phyloP scores from a whole-genome alignment of 1,140 invertebrate genomes.

The Archegozetes longisetosus region DNA sequence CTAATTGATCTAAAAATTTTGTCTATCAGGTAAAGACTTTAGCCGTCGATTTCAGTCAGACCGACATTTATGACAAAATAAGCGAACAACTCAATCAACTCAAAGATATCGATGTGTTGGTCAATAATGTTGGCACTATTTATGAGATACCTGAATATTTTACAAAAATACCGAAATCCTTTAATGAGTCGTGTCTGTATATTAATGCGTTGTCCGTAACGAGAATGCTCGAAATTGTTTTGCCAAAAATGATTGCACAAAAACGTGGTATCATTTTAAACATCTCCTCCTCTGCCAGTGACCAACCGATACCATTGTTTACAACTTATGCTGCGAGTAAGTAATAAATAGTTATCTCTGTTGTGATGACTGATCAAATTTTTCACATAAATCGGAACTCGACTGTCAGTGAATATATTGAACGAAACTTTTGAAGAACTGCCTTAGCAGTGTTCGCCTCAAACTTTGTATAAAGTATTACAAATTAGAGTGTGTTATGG shows the following conservation, averaged over 20 bases:
- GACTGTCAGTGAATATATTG: no score
- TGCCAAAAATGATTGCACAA: conserved; percentile 2
- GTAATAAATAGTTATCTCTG: not conserved
- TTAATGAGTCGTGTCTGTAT: not conserved
- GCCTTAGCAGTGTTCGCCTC: no score
- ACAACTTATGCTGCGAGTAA: conserved; percentile 3
- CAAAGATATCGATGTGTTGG: not conserved
- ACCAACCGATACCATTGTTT: conserved; percentile 5
- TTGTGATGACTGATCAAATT: no score
- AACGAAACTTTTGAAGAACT: no score
- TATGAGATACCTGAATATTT: conserved; percentile 13
- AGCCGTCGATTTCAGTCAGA: conserved; percentile 37
- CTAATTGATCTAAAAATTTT: not conserved
- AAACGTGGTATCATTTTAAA: conserved; percentile 8
- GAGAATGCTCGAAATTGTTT: conserved; percentile 7
- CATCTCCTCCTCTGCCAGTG: conserved; percentile 1
- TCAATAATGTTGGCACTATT: conserved; percentile 14
- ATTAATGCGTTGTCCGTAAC: not conserved
- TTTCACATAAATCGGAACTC: no score
- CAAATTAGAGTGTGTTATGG: no score
- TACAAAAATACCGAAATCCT: conserved; percentile 15
- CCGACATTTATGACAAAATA: conserved; percentile 26
- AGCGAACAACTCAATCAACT: not conserved
- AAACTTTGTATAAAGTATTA: no score
- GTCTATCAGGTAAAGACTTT: not conserved